Evolutionary conservation across 1,140 invertebrate genomes (phyloP).

Genomic region (Nomia melanderi): DNA sequence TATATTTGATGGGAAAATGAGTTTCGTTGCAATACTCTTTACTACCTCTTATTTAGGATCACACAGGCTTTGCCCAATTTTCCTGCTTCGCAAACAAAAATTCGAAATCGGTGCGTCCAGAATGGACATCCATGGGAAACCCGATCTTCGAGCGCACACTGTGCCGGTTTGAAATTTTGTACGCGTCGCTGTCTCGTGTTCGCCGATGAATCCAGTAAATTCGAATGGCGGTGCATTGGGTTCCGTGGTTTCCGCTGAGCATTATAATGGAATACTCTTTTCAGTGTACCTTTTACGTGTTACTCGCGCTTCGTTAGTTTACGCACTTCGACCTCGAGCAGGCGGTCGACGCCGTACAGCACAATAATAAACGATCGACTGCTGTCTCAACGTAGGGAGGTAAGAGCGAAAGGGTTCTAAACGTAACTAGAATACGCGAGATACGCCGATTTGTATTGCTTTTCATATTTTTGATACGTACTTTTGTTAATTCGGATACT

Average conservation of each 20-base stretch:
- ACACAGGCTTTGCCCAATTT: too few species aligned
- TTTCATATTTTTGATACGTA: slow-evolving; percentile 52
- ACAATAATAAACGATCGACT: slow-evolving; percentile 29
- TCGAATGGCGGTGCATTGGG: neutral
- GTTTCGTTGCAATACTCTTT: too few species aligned
- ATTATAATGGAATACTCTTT: neutral
- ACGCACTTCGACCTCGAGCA: neutral
- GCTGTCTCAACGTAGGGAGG: neutral
- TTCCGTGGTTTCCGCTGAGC: neutral
- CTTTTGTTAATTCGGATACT: slow-evolving; percentile 33
- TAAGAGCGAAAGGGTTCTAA: slow-evolving; percentile 33
- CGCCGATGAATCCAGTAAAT: neutral
- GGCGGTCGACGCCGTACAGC: neutral
- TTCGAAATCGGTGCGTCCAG: too few species aligned
- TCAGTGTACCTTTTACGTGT: neutral
- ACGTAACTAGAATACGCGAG: neutral
- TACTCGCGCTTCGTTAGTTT: neutral
- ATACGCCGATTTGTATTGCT: slow-evolving; percentile 35
- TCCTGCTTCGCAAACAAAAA: too few species aligned
- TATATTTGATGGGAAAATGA: too few species aligned
- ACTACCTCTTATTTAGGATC: too few species aligned
- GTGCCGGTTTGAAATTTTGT: neutral
- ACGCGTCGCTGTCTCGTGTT: neutral
- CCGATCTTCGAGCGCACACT: neutral
- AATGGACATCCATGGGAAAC: too few species aligned